Percentiles rank a stretch among this genome's conserved stretches.
Evolutionary conservation across 2,888 invertebrate genomes (phyloP).

Genomic region (Agrilus biguttatus): DNA sequence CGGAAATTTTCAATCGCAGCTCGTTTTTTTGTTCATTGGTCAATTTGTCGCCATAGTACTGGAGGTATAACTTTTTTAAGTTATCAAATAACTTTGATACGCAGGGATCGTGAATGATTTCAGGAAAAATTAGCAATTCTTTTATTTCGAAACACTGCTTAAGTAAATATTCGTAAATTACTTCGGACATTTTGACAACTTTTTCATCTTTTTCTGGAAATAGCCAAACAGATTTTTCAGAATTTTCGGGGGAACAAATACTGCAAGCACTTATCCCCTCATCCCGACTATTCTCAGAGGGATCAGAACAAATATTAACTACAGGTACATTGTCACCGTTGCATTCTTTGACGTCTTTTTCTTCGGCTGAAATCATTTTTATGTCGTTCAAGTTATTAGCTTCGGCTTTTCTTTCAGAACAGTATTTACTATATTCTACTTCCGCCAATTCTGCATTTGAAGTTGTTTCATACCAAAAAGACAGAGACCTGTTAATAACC

Average conservation of each 20-base stretch:
- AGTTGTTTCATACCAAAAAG: too few species aligned
- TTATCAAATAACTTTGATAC: conserved; percentile 17
- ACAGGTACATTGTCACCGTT: too few species aligned
- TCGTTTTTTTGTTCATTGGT: conserved; percentile 19
- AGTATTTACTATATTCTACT: too few species aligned
- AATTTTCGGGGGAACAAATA: neutral
- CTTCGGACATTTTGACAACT: conserved; percentile 14
- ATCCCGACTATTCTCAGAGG: neutral
- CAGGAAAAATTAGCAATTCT: conserved; percentile 25
- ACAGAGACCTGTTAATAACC: too few species aligned
- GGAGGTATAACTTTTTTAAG: conserved; percentile 16
- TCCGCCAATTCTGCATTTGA: too few species aligned
- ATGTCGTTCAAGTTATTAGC: too few species aligned
- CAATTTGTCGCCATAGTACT: conserved; percentile 15
- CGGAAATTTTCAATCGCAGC: conserved; percentile 15
- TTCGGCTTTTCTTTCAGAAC: too few species aligned
- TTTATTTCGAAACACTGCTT: conserved; percentile 22
- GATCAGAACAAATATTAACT: too few species aligned
- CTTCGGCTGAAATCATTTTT: too few species aligned
- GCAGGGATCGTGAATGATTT: conserved; percentile 20
- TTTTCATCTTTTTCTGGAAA: conserved; percentile 7
- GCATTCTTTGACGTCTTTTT: too few species aligned
- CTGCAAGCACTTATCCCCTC: conserved; percentile 1
- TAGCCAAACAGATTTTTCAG: conserved; percentile 3
- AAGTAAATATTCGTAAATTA: conserved; percentile 20